A percentile compares a stretch with the other conserved stretches of the same genome.
These are phyloP conservation scores for Bombus difficillimus DNA, from an alignment of 1,140 invertebrate genomes.

Conservation along the genomic window DNA sequence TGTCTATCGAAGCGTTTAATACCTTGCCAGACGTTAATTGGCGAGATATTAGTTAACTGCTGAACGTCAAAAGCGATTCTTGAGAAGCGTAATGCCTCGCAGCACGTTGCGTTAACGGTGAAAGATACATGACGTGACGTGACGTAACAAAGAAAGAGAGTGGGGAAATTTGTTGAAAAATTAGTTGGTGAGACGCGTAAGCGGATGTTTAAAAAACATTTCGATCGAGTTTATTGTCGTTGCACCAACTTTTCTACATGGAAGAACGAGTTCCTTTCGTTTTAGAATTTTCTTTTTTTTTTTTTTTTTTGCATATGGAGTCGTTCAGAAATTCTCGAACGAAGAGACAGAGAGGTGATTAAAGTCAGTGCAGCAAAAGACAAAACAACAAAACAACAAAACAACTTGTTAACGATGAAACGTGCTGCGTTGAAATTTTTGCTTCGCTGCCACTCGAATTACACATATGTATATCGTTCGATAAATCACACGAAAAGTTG, in stretches of 20 bases:
- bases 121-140: not conserved
- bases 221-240: constrained; percentile 65
- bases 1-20: not conserved
- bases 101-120: constrained; percentile 11
- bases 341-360: not conserved
- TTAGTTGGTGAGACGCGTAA: constrained; percentile 56
- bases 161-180: not conserved
- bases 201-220: constrained; percentile 57
- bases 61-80: too few relatives aligned
- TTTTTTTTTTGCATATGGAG: not conserved
- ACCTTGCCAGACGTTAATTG: not conserved
- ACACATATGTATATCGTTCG: not conserved
- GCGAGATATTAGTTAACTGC: too few relatives aligned
- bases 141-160: not conserved
- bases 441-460: not conserved
- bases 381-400: too few relatives aligned
- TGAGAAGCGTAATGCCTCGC: not conserved
- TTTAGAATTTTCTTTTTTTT: not conserved
- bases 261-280: constrained; percentile 53
- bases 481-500: not conserved
- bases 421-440: constrained; percentile 4
- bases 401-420: not conserved
- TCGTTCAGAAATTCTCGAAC: not conserved
- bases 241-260: constrained; percentile 59
- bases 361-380: not conserved